These are phyloP conservation scores for Coboldia fuscipes DNA, from an alignment of 1,140 invertebrate genomes.

Conservation along the genomic window DNA sequence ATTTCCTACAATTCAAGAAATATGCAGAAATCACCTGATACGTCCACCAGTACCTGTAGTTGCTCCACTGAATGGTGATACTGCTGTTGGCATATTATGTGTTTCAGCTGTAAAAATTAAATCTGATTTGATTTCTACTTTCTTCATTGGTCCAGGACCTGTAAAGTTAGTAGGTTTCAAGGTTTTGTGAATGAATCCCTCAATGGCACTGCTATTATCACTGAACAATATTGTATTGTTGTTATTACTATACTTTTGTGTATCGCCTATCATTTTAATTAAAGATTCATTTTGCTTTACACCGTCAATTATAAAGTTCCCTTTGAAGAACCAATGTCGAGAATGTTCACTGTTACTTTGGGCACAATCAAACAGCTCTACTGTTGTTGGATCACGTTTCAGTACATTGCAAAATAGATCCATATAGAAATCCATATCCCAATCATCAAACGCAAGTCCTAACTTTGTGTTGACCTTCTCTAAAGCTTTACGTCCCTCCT, in stretches of 20 bases:
- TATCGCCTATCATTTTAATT: slow-evolving; percentile 82
- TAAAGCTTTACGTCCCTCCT: slow-evolving; percentile 52
- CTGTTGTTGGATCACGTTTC: slow-evolving; percentile 86
- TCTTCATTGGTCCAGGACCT: slow-evolving; percentile 37
- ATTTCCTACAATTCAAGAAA: too few species aligned
- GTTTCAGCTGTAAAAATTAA: slow-evolving; percentile 98
- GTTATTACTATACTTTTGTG: slow-evolving; percentile 62
- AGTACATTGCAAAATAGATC: slow-evolving; percentile 59
- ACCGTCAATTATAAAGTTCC: slow-evolving; percentile 70
- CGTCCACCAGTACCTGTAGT: slow-evolving; percentile 92
- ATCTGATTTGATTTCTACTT: slow-evolving; percentile 43
- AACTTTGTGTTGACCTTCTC: slow-evolving; percentile 65
- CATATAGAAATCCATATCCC: slow-evolving; percentile 72
- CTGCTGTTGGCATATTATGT: slow-evolving; percentile 95
- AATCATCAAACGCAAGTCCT: slow-evolving; percentile 70
- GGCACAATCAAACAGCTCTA: slow-evolving; percentile 96
- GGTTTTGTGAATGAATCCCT: slow-evolving; percentile 50
- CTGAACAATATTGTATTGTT: slow-evolving; percentile 97
- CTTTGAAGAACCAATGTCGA: slow-evolving; percentile 85
- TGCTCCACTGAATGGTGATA: slow-evolving; percentile 83
- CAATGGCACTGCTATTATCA: slow-evolving; percentile 92
- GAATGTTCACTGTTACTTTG: slow-evolving; percentile 94
- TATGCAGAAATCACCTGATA: slow-evolving; percentile 23
- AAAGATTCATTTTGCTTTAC: slow-evolving; percentile 54
- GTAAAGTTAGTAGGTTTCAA: slow-evolving; percentile 36